Conservation (phyloP, 2,113 vertebrate genomes). For the Tautogolabrus adspersus region DNA sequence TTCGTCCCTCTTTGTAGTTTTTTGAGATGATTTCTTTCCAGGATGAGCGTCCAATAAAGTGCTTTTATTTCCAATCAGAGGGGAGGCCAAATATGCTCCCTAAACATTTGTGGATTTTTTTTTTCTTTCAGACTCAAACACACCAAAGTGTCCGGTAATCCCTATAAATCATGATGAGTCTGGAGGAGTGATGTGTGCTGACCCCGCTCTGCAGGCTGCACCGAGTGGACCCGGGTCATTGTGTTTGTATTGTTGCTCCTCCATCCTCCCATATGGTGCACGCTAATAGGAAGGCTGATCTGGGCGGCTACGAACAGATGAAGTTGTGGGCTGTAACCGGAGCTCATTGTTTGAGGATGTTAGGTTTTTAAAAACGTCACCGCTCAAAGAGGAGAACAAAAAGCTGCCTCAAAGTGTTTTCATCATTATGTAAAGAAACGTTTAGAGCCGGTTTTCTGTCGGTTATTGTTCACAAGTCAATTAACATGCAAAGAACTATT, state of each 20-base stretch:
- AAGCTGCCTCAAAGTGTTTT: too few species aligned
- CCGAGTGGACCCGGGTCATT: constrained; percentile 9
- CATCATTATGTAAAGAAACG: too few species aligned
- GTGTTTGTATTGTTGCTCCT: constrained; percentile 40
- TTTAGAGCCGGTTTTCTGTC: too few species aligned
- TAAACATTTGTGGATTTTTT: constrained; percentile 32
- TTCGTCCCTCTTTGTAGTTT: neutral
- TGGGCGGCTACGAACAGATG: constrained; percentile 2
- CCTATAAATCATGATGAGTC: constrained; percentile 27
- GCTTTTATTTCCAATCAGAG: constrained; percentile 29
- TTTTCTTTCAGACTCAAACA: constrained; percentile 37
- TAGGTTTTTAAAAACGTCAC: neutral
- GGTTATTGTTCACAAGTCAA: too few species aligned
- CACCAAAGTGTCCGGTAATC: constrained; percentile 53
- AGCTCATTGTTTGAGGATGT: constrained; percentile 37
- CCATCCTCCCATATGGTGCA: constrained; percentile 40
- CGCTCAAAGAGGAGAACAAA: constrained; percentile 6
- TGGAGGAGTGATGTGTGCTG: constrained; percentile 37
- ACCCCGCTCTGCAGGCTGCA: constrained; percentile 39
- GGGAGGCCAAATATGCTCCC: neutral
- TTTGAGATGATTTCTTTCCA: constrained; percentile 34
- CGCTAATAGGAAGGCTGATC: constrained; percentile 18
- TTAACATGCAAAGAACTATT: too few species aligned
- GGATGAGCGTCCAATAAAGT: constrained; percentile 1
- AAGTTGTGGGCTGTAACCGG: constrained; percentile 26